Percentiles rank a stretch among this genome's conserved stretches.
phyloP scores from a whole-genome alignment of 2,888 invertebrate species.

The Tridacna gigas region DNA sequence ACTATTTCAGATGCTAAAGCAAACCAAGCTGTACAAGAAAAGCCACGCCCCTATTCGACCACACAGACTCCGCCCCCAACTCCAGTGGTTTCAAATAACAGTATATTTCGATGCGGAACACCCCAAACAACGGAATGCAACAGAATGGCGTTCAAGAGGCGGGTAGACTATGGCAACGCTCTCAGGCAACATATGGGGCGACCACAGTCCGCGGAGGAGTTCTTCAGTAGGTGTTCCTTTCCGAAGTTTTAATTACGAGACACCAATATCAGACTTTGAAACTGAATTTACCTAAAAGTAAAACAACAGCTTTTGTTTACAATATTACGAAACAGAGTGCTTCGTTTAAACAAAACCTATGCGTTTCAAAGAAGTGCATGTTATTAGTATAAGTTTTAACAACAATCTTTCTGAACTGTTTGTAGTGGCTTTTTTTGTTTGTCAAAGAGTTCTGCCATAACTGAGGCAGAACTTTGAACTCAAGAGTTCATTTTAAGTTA shows the following conservation, averaged over 20 bases:
- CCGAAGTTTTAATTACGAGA: neutral
- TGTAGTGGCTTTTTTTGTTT: too few relatives aligned
- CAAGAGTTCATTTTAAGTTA: too few relatives aligned
- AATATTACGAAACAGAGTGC: too few relatives aligned
- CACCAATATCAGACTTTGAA: too few relatives aligned
- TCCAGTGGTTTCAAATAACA: neutral
- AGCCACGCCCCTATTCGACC: neutral
- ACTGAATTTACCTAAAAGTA: too few relatives aligned
- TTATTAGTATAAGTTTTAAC: too few relatives aligned
- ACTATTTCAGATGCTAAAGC: slow-evolving; percentile 9
- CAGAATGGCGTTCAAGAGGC: slow-evolving; percentile 65
- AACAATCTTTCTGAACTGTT: too few relatives aligned
- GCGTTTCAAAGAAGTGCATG: too few relatives aligned
- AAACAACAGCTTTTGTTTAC: too few relatives aligned
- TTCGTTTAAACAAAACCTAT: too few relatives aligned
- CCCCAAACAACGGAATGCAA: slow-evolving; percentile 50
- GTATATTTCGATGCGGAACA: slow-evolving; percentile 77
- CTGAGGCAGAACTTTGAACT: too few relatives aligned
- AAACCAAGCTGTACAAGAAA: neutral
- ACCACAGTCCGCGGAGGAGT: slow-evolving; percentile 76
- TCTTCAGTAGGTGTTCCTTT: slow-evolving; percentile 63
- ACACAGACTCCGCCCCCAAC: neutral
- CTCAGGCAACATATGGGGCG: slow-evolving; percentile 72
- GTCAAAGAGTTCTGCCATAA: too few relatives aligned
- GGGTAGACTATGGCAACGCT: slow-evolving; percentile 79